A percentile compares a stretch with the other conserved stretches of the same genome.
Evolutionary conservation across 37 sponge, comb jelly and placozoan genomes (phyloP).

Genomic region (Beroe ovata): DNA sequence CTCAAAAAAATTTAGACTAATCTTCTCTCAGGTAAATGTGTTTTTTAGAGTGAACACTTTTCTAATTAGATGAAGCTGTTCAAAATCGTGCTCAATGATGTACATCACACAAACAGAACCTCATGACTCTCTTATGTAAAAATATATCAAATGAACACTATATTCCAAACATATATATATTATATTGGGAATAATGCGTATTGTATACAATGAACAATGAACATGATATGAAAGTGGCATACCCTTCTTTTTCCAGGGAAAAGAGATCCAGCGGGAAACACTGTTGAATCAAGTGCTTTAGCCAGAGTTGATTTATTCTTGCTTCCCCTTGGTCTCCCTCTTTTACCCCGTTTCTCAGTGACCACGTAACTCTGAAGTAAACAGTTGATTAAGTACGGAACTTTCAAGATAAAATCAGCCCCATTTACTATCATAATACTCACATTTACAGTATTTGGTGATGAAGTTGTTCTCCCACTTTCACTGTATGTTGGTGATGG

Average conservation of each 20-base stretch:
- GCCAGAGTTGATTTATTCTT: slow-evolving; percentile 48
- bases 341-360: slow-evolving; percentile 21
- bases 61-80: no score
- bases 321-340: slow-evolving; percentile 26
- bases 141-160: no score
- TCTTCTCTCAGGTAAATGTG: no score
- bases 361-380: neutral
- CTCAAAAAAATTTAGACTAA: neutral
- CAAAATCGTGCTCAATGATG: no score
- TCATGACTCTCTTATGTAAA: no score
- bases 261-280: slow-evolving; percentile 14
- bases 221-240: neutral
- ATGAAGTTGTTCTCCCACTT: neutral
- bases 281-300: slow-evolving; percentile 4
- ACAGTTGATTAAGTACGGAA: neutral
- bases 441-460: neutral
- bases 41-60: neutral
- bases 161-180: no score
- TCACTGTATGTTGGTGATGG: neutral
- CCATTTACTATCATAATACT: no score
- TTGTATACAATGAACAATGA: neutral
- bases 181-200: no score
- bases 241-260: slow-evolving; percentile 37
- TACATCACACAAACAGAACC: no score
- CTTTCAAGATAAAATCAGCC: neutral